Conservation (phyloP, 2,797 vertebrate genomes). For the Chaenodraco wilsoni region DNA sequence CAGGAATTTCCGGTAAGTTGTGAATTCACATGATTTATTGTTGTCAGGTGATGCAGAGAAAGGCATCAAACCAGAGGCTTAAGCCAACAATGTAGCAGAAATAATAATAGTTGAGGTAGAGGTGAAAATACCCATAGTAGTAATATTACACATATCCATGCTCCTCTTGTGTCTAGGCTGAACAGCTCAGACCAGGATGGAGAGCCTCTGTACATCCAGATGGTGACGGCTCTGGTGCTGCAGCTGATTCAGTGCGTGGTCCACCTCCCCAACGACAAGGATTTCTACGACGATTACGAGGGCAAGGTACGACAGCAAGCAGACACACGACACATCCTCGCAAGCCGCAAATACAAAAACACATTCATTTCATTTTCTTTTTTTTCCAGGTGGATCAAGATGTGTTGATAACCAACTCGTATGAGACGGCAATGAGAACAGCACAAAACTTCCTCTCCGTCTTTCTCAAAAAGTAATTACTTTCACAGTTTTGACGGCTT, state of each 20-base stretch:
- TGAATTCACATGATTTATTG: slow-evolving; percentile 11
- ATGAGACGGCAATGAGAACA: slow-evolving; percentile 97
- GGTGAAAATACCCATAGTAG: background rate
- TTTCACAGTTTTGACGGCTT: background rate
- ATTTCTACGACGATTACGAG: slow-evolving; percentile 89
- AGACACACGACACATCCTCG: background rate
- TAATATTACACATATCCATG: background rate
- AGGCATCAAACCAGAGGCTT: background rate
- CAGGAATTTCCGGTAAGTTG: slow-evolving; percentile 94
- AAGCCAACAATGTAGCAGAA: background rate
- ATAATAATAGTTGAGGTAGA: background rate
- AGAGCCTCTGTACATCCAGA: slow-evolving; percentile 97
- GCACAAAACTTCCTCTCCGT: slow-evolving; percentile 98
- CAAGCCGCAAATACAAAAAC: background rate
- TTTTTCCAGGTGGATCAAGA: slow-evolving; percentile 92
- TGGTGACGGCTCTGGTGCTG: slow-evolving; percentile 96
- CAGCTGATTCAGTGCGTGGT: slow-evolving; percentile 98
- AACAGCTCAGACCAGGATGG: slow-evolving; percentile 97
- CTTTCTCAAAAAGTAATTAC: slow-evolving; percentile 96
- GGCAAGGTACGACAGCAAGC: slow-evolving; percentile 85
- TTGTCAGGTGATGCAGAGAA: background rate
- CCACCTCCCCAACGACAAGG: slow-evolving; percentile 92
- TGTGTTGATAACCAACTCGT: slow-evolving; percentile 95
- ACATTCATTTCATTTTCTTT: background rate
- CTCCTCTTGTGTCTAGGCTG: slow-evolving; percentile 80